Conservation (phyloP, 2,888 invertebrate species). For the Hemaris fuciformis region DNA sequence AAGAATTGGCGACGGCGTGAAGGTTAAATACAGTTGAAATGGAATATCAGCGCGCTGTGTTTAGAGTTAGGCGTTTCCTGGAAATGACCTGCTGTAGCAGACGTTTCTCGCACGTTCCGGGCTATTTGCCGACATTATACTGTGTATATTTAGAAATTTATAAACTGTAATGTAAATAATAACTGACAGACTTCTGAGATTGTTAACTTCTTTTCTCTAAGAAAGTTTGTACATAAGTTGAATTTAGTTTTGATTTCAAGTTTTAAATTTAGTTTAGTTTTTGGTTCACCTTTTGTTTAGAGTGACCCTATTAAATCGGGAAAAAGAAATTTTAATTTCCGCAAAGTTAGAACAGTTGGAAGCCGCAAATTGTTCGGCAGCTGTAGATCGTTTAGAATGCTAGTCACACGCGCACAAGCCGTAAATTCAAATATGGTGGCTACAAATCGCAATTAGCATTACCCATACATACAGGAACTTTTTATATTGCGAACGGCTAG, state of each 20-base stretch:
- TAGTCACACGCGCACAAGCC: conserved; percentile 52
- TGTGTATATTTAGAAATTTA: conserved; percentile 43
- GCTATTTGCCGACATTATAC: conserved; percentile 46
- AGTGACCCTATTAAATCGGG: not conserved
- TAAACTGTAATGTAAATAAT: conserved; percentile 11
- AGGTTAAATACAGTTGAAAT: conserved; percentile 65
- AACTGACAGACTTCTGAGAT: not conserved
- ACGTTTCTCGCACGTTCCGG: conserved; percentile 49
- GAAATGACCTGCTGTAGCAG: conserved; percentile 48
- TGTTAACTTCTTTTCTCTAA: not conserved
- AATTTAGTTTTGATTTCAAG: too few relatives aligned
- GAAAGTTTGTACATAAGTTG: too few relatives aligned
- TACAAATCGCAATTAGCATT: conserved; percentile 75
- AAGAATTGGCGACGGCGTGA: conserved; percentile 57
- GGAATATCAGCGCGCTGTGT: conserved; percentile 40
- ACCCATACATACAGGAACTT: conserved; percentile 42
- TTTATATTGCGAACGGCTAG: conserved; percentile 40
- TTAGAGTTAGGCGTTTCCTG: conserved; percentile 53
- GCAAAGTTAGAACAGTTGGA: conserved; percentile 39
- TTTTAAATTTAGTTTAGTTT: too few relatives aligned
- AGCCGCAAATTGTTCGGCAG: conserved; percentile 51
- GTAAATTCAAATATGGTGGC: conserved; percentile 67
- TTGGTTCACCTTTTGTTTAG: not conserved
- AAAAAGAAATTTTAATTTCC: conserved; percentile 36
- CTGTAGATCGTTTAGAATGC: conserved; percentile 61